These are phyloP conservation scores for Acleris literana DNA, from an alignment of 2,888 invertebrate genomes.

Conservation along the genomic window DNA sequence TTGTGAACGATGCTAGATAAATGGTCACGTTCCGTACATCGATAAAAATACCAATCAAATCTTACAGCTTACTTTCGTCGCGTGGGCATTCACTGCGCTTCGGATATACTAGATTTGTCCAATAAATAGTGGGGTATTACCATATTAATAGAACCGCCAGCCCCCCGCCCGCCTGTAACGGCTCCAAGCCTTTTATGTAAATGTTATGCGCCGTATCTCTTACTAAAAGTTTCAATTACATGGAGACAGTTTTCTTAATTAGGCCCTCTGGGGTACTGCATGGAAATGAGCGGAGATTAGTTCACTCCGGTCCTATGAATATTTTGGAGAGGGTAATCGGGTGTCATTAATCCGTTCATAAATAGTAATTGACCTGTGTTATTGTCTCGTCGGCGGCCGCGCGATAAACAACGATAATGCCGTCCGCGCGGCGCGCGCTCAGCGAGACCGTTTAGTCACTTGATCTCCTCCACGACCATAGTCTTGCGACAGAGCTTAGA, in stretches of 20 bases:
- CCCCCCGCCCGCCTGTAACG: constrained; percentile 31
- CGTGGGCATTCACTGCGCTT: constrained; percentile 43
- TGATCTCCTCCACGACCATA: background rate
- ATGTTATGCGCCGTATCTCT: constrained; percentile 47
- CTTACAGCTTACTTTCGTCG: constrained; percentile 41
- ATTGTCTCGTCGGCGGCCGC: constrained; percentile 30
- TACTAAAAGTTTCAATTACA: constrained; percentile 53
- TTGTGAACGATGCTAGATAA: constrained; percentile 35
- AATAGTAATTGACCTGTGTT: constrained; percentile 33
- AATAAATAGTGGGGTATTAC: constrained; percentile 47
- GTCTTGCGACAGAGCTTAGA: too few species aligned
- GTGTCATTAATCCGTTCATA: constrained; percentile 31
- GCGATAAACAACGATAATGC: constrained; percentile 23
- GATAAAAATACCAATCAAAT: constrained; percentile 43
- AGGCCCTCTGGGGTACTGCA: constrained; percentile 36
- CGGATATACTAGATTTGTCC: constrained; percentile 43
- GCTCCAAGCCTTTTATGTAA: constrained; percentile 47
- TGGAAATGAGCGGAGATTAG: constrained; percentile 37
- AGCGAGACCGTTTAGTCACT: constrained; percentile 4
- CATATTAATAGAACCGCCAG: constrained; percentile 44
- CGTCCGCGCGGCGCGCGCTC: background rate
- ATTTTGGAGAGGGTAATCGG: constrained; percentile 30
- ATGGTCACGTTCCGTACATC: constrained; percentile 35
- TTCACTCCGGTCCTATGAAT: constrained; percentile 21
- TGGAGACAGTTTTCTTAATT: constrained; percentile 45